A percentile compares a stretch with the other conserved stretches of the same genome.
These are phyloP conservation scores for Rotaria sp. DNA, from an alignment of 2,888 invertebrate species.

Conservation along the genomic window DNA sequence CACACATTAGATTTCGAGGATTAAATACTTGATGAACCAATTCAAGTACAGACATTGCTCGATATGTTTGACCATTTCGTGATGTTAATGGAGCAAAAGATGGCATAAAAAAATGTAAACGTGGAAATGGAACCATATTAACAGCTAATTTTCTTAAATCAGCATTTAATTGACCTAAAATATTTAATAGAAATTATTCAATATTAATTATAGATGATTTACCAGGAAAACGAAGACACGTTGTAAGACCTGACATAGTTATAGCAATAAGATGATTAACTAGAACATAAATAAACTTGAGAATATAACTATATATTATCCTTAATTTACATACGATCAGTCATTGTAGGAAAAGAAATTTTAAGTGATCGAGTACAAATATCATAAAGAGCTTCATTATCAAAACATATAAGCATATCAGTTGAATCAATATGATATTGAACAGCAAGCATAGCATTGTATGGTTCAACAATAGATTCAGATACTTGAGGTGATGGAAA, in stretches of 20 bases:
- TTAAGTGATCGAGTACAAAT: neutral
- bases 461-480: neutral
- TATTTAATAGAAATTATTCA: neutral
- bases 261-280: neutral
- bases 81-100: neutral
- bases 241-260: neutral
- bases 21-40: conserved; percentile 5
- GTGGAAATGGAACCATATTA: conserved; percentile 25
- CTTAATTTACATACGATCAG: neutral
- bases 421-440: neutral
- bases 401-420: neutral
- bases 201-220: neutral
- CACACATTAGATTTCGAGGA: neutral
- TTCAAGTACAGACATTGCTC: neutral
- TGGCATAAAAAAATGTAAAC: conserved; percentile 11
- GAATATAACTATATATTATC: too few species aligned
- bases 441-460: neutral
- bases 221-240: conserved; percentile 3
- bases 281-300: neutral
- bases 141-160: conserved; percentile 11
- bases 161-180: conserved; percentile 17
- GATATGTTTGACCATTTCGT: neutral
- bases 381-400: conserved; percentile 17
- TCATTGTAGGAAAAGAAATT: neutral
- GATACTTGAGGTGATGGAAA: neutral